Base-by-base conservation (phyloP, 1,140 invertebrate genomes). In the Cydia fagiglandana region DNA sequence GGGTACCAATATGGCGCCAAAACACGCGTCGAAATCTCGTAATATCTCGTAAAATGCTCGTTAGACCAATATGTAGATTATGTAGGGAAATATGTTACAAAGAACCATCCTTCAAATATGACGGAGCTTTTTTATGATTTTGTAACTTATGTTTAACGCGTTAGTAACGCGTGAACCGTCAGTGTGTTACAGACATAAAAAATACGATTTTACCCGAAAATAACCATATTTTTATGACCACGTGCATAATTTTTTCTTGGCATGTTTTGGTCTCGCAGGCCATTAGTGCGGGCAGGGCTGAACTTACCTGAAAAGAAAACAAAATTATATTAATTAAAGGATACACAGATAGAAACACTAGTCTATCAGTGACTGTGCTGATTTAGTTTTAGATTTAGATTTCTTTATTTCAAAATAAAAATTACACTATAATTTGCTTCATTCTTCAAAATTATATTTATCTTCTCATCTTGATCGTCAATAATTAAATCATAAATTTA, bases 61-160 rank as follows among this genome's bases (percentile, higher is more conserved):
- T 70, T 41, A 70, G 38, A 38, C 15, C 64, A 68, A 13, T 24
- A 24, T 24, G 24, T 24, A 24, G 24, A 24, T 24, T 68, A 68
- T 10, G n/a, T 38, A 41, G 34, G 38, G 13, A 70, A 70, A 38
- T 70, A n/a, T 70, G 30, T 34, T 38, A n/a, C 66, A 70, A 45
- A 38, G 66, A 38, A 20, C 66, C 20, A 70, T 41, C 66, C 66
- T 17, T n/a, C 30, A 6, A 38, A 41, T 45, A 45, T 17, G 17
- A 9, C n/a, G 9, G 66, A n/a, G 64, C 0, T 24, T 61, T 61
- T 24, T 61, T 61, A 61, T 61, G n/a, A 53, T 17, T 53, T 53
- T 12, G 17, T 61, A 61, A 61, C 20, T 61, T 20, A 61, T 12
- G 20, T 17, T 17, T 56, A 56, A 56, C 13, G n/a, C 20, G 9